Conservation (phyloP, 1,140 invertebrate genomes). For the Eriosoma lanigerum region DNA sequence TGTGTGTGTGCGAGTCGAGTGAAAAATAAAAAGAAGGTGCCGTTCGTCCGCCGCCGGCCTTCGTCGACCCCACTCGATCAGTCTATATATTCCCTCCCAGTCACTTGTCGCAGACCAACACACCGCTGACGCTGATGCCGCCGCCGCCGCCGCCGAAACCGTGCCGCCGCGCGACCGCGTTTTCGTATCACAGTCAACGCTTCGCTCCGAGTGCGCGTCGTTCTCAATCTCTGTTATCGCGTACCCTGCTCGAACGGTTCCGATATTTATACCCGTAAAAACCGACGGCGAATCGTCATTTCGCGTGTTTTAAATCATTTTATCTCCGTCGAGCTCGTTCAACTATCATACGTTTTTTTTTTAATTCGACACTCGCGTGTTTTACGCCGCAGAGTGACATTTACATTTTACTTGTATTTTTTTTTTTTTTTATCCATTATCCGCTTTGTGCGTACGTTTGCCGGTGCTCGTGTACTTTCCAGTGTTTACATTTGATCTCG, state of each 20-base stretch:
- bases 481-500: no score
- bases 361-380: no score
- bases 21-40: slow-evolving; percentile 6
- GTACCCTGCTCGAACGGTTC: background rate
- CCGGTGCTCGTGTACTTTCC: no score
- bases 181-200: slow-evolving; percentile 44
- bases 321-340: background rate
- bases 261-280: background rate
- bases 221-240: background rate
- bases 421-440: no score
- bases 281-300: background rate
- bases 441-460: no score
- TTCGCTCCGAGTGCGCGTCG: slow-evolving; percentile 26
- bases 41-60: slow-evolving; percentile 40
- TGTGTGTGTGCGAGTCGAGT: no score
- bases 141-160: slow-evolving; percentile 16
- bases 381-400: no score
- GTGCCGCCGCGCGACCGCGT: slow-evolving; percentile 33
- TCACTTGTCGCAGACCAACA: no score
- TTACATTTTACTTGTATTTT: no score
- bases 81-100: background rate
- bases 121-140: background rate
- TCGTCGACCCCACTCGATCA: slow-evolving; percentile 47
- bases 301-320: no score
- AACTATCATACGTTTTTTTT: background rate